A percentile compares a stretch with the other conserved stretches of the same genome.
Evolutionary conservation across 2,797 vertebrate genomes (phyloP).

Genomic region (Nyctalus aviator): DNA sequence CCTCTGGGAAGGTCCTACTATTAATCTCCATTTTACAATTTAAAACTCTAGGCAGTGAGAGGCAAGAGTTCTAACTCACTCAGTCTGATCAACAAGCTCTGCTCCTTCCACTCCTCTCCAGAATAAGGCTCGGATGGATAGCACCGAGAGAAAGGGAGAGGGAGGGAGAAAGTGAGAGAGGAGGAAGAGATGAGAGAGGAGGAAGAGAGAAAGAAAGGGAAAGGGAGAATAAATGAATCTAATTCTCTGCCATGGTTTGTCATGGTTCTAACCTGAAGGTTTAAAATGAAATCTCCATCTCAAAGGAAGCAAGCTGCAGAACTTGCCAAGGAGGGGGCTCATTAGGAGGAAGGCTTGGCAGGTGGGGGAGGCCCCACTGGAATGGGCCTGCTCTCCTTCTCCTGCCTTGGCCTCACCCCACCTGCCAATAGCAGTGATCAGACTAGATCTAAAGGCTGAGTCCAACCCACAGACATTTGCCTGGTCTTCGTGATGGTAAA

Average conservation of each 20-base stretch:
- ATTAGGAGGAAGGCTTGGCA: not conserved
- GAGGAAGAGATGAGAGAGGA: not conserved
- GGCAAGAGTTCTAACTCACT: not conserved
- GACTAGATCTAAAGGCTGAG: conserved; percentile 10
- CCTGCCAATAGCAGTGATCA: not conserved
- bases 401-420: not conserved
- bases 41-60: not conserved
- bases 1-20: not conserved
- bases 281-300: conserved; percentile 23
- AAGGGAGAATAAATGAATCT: not conserved
- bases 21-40: not conserved
- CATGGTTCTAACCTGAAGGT: not conserved
- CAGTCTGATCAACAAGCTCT: not conserved
- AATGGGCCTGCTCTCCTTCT: too few relatives aligned
- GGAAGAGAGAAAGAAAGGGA: not conserved
- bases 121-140: not conserved
- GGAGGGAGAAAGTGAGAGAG: not conserved
- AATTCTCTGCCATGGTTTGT: not conserved
- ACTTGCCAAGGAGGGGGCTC: not conserved
- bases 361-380: not conserved
- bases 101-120: not conserved
- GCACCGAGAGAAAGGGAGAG: not conserved
- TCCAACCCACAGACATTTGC: not conserved
- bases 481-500: not conserved
- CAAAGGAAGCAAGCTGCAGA: not conserved